Base-by-base conservation (phyloP, 2,113 vertebrate genomes). In the Casuarius casuarius region DNA sequence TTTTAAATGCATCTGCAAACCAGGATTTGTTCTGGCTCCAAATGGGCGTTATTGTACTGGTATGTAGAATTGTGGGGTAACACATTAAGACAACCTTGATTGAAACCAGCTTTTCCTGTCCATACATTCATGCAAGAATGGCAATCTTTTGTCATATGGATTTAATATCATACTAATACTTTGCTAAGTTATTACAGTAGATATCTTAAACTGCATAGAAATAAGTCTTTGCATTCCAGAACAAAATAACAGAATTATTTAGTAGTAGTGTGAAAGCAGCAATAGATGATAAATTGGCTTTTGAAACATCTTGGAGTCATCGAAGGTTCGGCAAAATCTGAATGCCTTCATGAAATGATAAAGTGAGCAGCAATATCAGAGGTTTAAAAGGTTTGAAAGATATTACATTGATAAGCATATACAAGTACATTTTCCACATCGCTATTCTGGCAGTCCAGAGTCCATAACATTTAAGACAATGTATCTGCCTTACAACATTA, bases 1-100 rank as follows among this genome's bases (percentile, higher is more conserved):
- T 91, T 98, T 98, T 81, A 98, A 98, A 93, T 98, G 98, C 87
- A 98, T 98, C 73, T 98, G 98, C 84, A 98, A 98, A 92, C 98
- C 98, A 48, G 98, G 98, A 58, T 98, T 98, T 97, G 92, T 97
- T 54, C 91, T 98, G 66, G 97, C 98, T 89, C 91, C 97, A 61
- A 98, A 97, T 84, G 98, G 98, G 1, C 98, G 96, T 63, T 98
- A 98, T 86, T 98, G 98, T 74, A 97, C 97, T 66, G 98, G 98
- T 98, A 97, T 26, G 96, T 97, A 80, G 29, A 89, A 74, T 8
- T 16, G 38, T 77, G 46, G 38, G 26, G 23, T 63, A 77, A 78
- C 2, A 0, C 16, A 46, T 38, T 84, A 78, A 74, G 79, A 20
- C 19, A 46, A 9, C 29, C 6, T 40, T 40, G 61, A 33, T 4